Percentiles rank a stretch among this genome's conserved stretches.
Evolutionary conservation across 2,113 vertebrate species (phyloP).

Genomic region (Amblyopsis rosae): DNA sequence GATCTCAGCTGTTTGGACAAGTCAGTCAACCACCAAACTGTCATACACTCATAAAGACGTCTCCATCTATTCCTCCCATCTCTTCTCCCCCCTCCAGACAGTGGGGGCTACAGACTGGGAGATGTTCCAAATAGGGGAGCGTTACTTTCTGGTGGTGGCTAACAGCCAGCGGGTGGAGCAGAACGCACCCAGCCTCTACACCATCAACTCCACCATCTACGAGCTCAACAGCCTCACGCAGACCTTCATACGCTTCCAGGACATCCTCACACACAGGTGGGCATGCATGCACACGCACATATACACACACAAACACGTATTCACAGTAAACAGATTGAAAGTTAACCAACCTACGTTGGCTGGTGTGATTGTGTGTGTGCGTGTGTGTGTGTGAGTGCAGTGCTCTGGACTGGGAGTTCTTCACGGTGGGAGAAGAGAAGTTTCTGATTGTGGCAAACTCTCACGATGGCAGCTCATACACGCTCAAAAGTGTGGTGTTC

Average conservation of each 20-base stretch:
- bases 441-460: constrained; percentile 96
- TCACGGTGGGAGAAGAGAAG: constrained; percentile 89
- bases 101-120: constrained; percentile 95
- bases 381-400: constrained; percentile 61
- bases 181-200: constrained; percentile 73
- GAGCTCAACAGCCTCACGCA: constrained; percentile 87
- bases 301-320: not conserved
- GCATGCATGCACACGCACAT: not conserved
- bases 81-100: constrained; percentile 72
- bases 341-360: not conserved
- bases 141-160: constrained; percentile 90
- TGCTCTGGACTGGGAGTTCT: constrained; percentile 97
- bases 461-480: constrained; percentile 88
- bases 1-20: no score
- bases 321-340: no score
- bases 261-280: constrained; percentile 92
- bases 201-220: constrained; percentile 94
- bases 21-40: no score
- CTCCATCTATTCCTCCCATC: no score
- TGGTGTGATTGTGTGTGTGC: not conserved
- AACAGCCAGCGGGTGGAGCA: constrained; percentile 89
- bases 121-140: constrained; percentile 82
- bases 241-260: constrained; percentile 92
- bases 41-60: no score
- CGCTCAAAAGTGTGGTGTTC: constrained; percentile 91